Evolutionary conservation across 1,140 invertebrate genomes (phyloP).

Genomic region (Dendrolimus punctatus): DNA sequence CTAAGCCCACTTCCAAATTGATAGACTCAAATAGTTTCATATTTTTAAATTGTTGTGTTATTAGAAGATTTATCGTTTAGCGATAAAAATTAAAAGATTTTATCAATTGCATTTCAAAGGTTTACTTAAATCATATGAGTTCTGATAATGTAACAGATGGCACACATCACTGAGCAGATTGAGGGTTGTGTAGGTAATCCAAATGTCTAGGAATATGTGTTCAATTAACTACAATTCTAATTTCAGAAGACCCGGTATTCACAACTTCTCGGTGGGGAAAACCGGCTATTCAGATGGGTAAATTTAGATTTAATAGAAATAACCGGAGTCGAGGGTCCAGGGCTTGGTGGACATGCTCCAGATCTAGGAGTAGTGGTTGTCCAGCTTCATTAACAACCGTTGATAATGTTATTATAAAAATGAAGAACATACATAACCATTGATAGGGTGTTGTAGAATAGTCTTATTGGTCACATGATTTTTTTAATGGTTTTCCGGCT

Average conservation of each 20-base stretch:
- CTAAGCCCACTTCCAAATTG: too few species aligned
- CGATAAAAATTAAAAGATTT: too few species aligned
- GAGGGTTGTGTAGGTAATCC: too few species aligned
- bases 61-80: too few species aligned
- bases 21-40: too few species aligned
- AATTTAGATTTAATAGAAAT: conserved; percentile 20
- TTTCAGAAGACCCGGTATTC: conserved; percentile 12
- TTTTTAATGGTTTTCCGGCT: too few species aligned
- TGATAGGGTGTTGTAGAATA: not conserved
- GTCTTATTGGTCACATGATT: not conserved
- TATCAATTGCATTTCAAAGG: too few species aligned
- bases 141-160: too few species aligned
- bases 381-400: conserved; percentile 17
- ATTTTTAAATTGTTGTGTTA: too few species aligned
- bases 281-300: conserved; percentile 21
- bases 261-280: conserved; percentile 5
- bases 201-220: not conserved
- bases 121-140: too few species aligned
- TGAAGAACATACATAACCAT: conserved; percentile 16
- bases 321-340: conserved; percentile 2
- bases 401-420: conserved; percentile 13
- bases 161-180: too few species aligned
- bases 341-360: conserved; percentile 13
- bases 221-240: not conserved
- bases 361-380: conserved; percentile 8